Percentiles rank a stretch among this genome's conserved stretches.
Conservation (phyloP, 2,888 invertebrate genomes). For the Crepidodera aurea region DNA sequence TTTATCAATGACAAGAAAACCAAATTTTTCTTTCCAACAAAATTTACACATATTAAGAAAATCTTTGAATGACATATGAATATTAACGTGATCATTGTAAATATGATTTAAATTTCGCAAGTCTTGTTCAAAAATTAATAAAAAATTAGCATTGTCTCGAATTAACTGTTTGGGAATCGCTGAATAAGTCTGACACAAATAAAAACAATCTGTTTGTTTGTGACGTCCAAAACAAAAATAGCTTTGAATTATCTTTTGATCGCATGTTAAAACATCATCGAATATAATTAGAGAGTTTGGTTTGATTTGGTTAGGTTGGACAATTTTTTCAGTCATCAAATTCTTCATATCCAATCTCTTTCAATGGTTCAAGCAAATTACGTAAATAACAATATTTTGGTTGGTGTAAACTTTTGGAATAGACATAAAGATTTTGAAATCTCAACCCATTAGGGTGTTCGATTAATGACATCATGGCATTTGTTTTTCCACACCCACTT, state of each 20-base stretch:
- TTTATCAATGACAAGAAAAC: slow-evolving; percentile 18
- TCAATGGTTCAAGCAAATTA: neutral
- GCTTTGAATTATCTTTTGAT: slow-evolving; percentile 24
- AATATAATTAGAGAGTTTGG: slow-evolving; percentile 26
- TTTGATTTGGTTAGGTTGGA: neutral
- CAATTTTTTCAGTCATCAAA: slow-evolving; percentile 1
- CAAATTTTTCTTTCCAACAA: slow-evolving; percentile 19
- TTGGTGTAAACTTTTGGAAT: slow-evolving; percentile 5
- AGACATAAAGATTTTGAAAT: too few species aligned
- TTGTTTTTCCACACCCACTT: slow-evolving; percentile 5
- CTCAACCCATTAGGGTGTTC: slow-evolving; percentile 17
- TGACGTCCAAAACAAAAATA: slow-evolving; percentile 30
- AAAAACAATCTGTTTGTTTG: slow-evolving; percentile 27
- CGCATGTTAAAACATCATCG: slow-evolving; percentile 22
- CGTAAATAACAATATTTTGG: slow-evolving; percentile 5
- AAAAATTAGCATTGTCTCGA: slow-evolving; percentile 23
- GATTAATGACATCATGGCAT: slow-evolving; percentile 8
- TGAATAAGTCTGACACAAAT: slow-evolving; percentile 29
- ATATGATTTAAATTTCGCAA: slow-evolving; percentile 25
- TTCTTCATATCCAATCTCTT: neutral
- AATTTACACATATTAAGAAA: slow-evolving; percentile 16
- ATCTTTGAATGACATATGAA: slow-evolving; percentile 21
- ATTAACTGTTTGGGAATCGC: slow-evolving; percentile 25
- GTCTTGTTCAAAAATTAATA: slow-evolving; percentile 29
- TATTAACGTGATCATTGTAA: slow-evolving; percentile 23